Base-by-base conservation (phyloP, 2,113 vertebrate genomes). In the Chroicocephalus ridibundus region DNA sequence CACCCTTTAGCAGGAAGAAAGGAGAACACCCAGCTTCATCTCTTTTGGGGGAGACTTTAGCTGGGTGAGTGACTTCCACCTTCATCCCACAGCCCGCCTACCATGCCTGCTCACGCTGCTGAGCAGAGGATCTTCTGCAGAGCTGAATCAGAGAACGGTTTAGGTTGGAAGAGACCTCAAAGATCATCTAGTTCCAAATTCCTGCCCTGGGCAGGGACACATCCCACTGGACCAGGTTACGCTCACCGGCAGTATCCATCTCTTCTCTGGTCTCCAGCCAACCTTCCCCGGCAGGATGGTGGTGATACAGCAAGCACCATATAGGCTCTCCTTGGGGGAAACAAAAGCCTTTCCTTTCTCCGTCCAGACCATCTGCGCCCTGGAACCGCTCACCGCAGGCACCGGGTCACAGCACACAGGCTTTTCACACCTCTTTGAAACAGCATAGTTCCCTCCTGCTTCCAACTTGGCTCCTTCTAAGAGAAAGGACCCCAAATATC, bases 371-470 rank as follows among this genome's bases (percentile, higher is more conserved):
- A 83, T 34, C 51, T 20, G 46, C 1, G 0, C n/a, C 54, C 15
- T 1, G 29, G 22, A 31, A 36, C 24, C 14, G 11, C 32, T 77
- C 31, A 16, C 85, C 4, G 0, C 66, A 47, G 51, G 20, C n/a
- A 13, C 4, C 4, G 40, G 65, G 78, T 90, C 64, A 69, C 79
- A 72, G 27, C 86, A 26, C 9, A 3, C 15, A 38, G 44, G 69
- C 44, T 91, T 93, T 91, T 95, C 91, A 71, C 69, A 87, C 91
- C 86, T 93, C 93, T 90, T 27, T 24, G 58, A 62, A 88, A 74
- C 16, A 0, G 15, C 61, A 36, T 61, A 18, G 27, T 55, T 75
- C 38, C 77, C 78, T 89, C 49, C 52, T 0, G 2, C 78, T 96
- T 96, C 91, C 13, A 1, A 2, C 38, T 36, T 71, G 52, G 52